Evolutionary conservation across 53 echinoderm and acorn worm genomes (phyloP).

Genomic region (Luidia sarsii): DNA sequence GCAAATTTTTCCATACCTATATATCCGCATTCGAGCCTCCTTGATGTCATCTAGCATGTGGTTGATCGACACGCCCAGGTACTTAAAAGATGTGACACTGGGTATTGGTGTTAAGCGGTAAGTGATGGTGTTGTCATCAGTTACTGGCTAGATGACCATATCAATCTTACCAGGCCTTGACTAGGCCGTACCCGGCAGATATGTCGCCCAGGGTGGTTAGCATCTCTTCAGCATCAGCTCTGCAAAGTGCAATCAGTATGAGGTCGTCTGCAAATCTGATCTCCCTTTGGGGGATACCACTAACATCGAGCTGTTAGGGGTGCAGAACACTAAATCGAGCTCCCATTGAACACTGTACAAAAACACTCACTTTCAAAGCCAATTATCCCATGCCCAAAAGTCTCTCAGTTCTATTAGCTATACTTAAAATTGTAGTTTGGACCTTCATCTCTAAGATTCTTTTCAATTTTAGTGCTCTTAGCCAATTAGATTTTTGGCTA

Average conservation of each 20-base stretch:
- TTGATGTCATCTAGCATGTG: slow-evolving; percentile 25
- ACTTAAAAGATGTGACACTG: slow-evolving; percentile 24
- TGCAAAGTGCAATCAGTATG: background rate
- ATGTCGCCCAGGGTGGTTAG: slow-evolving; percentile 26
- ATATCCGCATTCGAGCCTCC: slow-evolving; percentile 14
- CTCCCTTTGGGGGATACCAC: slow-evolving; percentile 15
- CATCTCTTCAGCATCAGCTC: slow-evolving; percentile 28
- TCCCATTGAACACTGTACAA: no score
- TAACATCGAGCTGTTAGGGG: slow-evolving; percentile 23
- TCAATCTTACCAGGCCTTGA: slow-evolving; percentile 38
- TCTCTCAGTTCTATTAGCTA: no score
- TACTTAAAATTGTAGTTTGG: no score
- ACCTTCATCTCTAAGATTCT: no score
- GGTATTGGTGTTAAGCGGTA: background rate
- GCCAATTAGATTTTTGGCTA: no score
- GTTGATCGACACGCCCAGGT: slow-evolving; percentile 2
- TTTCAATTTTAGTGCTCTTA: no score
- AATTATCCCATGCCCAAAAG: no score
- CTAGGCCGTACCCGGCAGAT: slow-evolving; percentile 33
- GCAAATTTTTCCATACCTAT: no score
- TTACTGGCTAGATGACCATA: slow-evolving; percentile 20
- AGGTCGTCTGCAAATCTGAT: slow-evolving; percentile 28
- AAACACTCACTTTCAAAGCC: no score
- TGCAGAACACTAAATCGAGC: no score
- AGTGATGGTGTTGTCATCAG: slow-evolving; percentile 10